These are phyloP conservation scores for Rhopalosiphum nymphaeae DNA, from an alignment of 2,888 invertebrate genomes.

Conservation along the genomic window DNA sequence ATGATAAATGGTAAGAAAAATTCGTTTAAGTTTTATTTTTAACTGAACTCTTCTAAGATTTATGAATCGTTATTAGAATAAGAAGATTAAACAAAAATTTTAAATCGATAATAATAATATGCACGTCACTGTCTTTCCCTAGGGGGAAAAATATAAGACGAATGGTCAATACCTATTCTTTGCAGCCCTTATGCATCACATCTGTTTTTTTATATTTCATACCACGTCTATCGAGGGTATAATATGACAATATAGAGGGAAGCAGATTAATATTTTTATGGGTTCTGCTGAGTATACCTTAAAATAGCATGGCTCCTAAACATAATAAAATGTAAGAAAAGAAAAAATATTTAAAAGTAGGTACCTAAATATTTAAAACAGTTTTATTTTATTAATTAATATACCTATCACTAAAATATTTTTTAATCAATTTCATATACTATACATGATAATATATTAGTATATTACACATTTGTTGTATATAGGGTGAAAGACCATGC, in stretches of 20 bases:
- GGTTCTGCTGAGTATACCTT: background rate
- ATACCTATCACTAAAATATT: background rate
- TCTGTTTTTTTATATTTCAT: background rate
- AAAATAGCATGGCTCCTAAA: background rate
- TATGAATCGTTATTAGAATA: background rate
- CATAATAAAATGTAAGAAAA: background rate
- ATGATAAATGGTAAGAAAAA: background rate
- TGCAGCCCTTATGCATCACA: background rate
- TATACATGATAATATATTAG: background rate
- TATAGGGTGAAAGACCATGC: background rate
- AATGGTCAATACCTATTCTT: background rate
- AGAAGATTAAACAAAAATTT: background rate
- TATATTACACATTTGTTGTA: background rate
- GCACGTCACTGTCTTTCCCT: background rate
- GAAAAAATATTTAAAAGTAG: background rate
- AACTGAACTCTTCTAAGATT: background rate
- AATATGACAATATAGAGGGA: background rate
- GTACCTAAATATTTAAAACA: background rate
- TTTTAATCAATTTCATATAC: background rate
- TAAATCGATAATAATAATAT: background rate
- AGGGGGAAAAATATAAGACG: background rate
- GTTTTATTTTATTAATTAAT: background rate
- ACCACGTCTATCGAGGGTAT: background rate
- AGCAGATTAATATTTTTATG: constrained; percentile 12
- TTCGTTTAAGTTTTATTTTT: background rate